Conservation (phyloP, 2,113 vertebrate genomes). For the Polyodon spathula region DNA sequence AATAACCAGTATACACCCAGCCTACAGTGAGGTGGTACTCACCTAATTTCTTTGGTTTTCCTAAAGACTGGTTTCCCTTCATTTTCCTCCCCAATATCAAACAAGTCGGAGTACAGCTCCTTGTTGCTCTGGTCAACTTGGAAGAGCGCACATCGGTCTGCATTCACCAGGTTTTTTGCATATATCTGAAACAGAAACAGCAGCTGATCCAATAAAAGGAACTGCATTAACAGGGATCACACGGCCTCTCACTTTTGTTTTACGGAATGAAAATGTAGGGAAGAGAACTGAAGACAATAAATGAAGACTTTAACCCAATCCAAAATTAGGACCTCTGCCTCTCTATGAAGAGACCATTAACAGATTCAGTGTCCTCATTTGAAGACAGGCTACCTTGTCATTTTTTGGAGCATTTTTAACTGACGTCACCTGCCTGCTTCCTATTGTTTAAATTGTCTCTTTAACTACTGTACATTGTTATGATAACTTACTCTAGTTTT, state of each 20-base stretch:
- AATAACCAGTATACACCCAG: background rate
- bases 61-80: constrained; percentile 93
- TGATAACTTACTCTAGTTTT: no score
- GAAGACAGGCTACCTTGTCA: no score
- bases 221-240: constrained; percentile 2
- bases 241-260: background rate
- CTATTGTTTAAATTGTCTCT: no score
- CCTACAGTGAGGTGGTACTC: constrained; percentile 21
- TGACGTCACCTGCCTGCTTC: no score
- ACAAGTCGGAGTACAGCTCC: constrained; percentile 95
- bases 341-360: no score
- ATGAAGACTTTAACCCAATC: no score
- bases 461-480: no score
- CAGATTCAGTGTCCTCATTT: no score
- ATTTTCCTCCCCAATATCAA: constrained; percentile 94
- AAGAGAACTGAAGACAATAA: no score
- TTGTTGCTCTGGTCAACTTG: constrained; percentile 97
- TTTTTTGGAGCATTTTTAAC: no score
- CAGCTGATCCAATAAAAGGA: constrained; percentile 3
- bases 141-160: constrained; percentile 96
- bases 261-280: no score
- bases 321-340: no score
- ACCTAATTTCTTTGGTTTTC: constrained; percentile 99
- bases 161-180: constrained; percentile 99
- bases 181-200: constrained; percentile 78